Evolutionary conservation across 2,888 invertebrate genomes (phyloP).

Genomic region (Dioctria rufipes): DNA sequence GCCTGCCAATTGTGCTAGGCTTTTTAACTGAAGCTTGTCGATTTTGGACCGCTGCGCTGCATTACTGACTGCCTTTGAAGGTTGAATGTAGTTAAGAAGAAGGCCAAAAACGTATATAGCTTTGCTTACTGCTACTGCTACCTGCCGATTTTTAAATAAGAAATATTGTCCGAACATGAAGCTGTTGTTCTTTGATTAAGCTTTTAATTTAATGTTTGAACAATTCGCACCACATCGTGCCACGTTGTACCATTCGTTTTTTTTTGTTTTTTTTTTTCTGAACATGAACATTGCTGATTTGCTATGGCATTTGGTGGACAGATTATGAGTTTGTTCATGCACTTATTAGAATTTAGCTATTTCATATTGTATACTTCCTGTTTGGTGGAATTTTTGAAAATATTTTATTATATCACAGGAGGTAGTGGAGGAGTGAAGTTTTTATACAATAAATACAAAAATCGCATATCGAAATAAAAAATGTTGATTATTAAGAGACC

Average conservation of each 20-base stretch:
- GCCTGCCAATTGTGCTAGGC: constrained; percentile 11
- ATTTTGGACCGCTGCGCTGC: not conserved
- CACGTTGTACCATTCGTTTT: not conserved
- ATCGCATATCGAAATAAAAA: too few relatives aligned
- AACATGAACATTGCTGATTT: not conserved
- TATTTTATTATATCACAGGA: too few relatives aligned
- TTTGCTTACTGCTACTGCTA: not conserved
- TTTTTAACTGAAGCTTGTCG: not conserved
- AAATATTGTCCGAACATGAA: not conserved
- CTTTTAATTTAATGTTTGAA: not conserved
- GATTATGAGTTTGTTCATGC: not conserved
- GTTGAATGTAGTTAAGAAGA: constrained; percentile 21
- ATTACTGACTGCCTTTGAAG: constrained; percentile 2
- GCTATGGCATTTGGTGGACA: constrained; percentile 4
- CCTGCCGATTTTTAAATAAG: not conserved
- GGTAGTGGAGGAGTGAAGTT: too few relatives aligned
- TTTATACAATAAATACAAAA: too few relatives aligned
- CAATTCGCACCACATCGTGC: constrained; percentile 6
- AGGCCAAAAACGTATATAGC: not conserved
- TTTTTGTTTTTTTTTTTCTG: not conserved
- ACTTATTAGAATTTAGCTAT: not conserved
- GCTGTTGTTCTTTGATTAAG: not conserved
- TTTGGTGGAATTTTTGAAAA: not conserved
- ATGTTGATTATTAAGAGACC: too few relatives aligned
- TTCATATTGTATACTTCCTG: constrained; percentile 4